Conservation (phyloP, 1,140 invertebrate species). For the Cotesia vestalis region DNA sequence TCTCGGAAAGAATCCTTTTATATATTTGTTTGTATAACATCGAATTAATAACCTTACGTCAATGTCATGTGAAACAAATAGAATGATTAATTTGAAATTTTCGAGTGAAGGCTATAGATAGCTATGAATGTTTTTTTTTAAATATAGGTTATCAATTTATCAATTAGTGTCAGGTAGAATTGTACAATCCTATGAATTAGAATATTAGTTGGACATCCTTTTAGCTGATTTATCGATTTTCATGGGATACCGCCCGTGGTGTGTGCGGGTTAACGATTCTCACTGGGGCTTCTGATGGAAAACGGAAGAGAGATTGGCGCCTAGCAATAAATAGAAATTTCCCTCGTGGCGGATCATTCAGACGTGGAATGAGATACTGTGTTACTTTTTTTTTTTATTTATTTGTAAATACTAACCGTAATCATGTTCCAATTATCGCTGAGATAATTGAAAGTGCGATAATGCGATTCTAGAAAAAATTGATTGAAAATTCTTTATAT, state of each 20-base stretch:
- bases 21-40: too few species aligned
- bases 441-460: too few species aligned
- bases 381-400: too few species aligned
- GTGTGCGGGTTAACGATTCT: constrained; percentile 31
- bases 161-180: constrained; percentile 6
- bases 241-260: constrained; percentile 14
- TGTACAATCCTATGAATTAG: constrained; percentile 2
- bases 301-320: constrained; percentile 31
- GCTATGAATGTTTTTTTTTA: not conserved
- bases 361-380: constrained; percentile 31
- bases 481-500: too few species aligned
- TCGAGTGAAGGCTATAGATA: too few species aligned
- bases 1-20: too few species aligned
- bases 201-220: constrained; percentile 2
- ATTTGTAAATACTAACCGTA: too few species aligned
- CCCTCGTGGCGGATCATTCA: constrained; percentile 35
- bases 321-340: constrained; percentile 36
- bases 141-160: constrained; percentile 6
- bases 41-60: too few species aligned
- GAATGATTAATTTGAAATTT: too few species aligned
- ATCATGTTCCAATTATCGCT: too few species aligned
- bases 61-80: too few species aligned
- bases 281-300: constrained; percentile 29
- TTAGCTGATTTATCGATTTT: constrained; percentile 20
- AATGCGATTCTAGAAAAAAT: too few species aligned